Evolutionary conservation across 2,113 vertebrate species (phyloP).

Genomic region (Corydoras sp.): DNA sequence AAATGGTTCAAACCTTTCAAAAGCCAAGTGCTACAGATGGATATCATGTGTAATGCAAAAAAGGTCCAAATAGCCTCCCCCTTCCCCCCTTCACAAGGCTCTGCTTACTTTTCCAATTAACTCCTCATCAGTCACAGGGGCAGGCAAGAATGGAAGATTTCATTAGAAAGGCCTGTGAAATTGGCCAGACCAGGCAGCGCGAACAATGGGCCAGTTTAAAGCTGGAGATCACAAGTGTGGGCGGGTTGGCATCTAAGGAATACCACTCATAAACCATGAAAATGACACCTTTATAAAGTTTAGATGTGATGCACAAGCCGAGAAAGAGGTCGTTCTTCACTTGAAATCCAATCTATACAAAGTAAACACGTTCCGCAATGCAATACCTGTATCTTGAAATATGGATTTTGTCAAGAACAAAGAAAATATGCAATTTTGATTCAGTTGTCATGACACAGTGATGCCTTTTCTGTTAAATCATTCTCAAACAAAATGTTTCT

Average conservation of each 20-base stretch:
- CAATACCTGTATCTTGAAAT: too few species aligned
- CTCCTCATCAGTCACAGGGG: conserved; percentile 44
- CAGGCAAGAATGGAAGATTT: conserved; percentile 58
- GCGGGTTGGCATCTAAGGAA: conserved; percentile 14
- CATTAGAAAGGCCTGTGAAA: conserved; percentile 61
- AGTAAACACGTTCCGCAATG: too few species aligned
- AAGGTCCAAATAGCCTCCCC: conserved; percentile 14
- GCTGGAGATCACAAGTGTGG: conserved; percentile 48
- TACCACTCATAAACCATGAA: conserved; percentile 10
- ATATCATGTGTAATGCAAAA: conserved; percentile 22
- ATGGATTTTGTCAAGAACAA: neutral
- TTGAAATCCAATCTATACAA: too few species aligned
- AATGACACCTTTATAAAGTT: too few species aligned
- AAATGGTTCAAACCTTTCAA: conserved; percentile 14
- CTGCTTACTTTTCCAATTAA: conserved; percentile 47
- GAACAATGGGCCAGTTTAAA: conserved; percentile 62
- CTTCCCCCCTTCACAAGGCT: conserved; percentile 16
- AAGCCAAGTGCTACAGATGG: conserved; percentile 31
- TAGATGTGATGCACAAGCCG: too few species aligned
- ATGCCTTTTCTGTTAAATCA: neutral
- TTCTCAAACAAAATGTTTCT: neutral
- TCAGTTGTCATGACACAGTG: neutral
- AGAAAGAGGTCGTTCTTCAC: too few species aligned
- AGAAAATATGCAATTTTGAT: neutral
- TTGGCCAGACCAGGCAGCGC: conserved; percentile 37